Conservation (phyloP, 2,113 vertebrate genomes). For the Oryzias javanicus region DNA sequence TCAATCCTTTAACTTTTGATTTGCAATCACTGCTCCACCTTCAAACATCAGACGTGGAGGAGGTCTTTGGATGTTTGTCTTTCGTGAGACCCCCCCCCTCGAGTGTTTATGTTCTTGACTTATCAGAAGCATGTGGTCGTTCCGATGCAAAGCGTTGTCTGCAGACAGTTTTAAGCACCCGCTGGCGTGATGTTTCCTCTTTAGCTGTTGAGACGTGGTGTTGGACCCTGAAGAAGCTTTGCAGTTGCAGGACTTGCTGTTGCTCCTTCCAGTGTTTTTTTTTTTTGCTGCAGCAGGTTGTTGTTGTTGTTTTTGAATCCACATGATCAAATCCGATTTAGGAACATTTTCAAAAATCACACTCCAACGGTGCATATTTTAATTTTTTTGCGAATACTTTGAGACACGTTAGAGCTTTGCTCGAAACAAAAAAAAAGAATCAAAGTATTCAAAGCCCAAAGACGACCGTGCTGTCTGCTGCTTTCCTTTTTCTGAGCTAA, state of each 20-base stretch:
- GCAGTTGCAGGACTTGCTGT: background rate
- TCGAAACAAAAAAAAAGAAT: too few species aligned
- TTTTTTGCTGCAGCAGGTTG: slow-evolving; percentile 21
- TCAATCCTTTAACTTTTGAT: slow-evolving; percentile 27
- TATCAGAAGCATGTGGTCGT: slow-evolving; percentile 26
- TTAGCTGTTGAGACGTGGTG: slow-evolving; percentile 7
- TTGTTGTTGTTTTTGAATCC: slow-evolving; percentile 4
- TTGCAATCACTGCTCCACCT: background rate
- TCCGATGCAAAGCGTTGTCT: slow-evolving; percentile 37
- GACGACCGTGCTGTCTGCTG: slow-evolving; percentile 1
- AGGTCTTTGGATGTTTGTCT: slow-evolving; percentile 26
- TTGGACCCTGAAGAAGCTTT: slow-evolving; percentile 4
- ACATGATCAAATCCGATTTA: background rate
- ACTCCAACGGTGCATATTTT: background rate
- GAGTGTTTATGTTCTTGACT: slow-evolving; percentile 17
- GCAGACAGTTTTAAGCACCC: slow-evolving; percentile 13
- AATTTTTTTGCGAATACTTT: too few species aligned
- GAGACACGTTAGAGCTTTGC: too few species aligned
- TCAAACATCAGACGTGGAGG: slow-evolving; percentile 18
- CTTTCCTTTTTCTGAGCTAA: slow-evolving; percentile 11
- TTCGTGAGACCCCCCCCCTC: slow-evolving; percentile 11
- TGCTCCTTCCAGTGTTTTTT: background rate
- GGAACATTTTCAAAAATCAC: background rate
- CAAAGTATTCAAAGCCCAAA: slow-evolving; percentile 7
- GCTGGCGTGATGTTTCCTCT: slow-evolving; percentile 11